A percentile compares a stretch with the other conserved stretches of the same genome.
These are phyloP conservation scores for Siphamia tubifer DNA, from an alignment of 2,113 vertebrate species.

Conservation along the genomic window DNA sequence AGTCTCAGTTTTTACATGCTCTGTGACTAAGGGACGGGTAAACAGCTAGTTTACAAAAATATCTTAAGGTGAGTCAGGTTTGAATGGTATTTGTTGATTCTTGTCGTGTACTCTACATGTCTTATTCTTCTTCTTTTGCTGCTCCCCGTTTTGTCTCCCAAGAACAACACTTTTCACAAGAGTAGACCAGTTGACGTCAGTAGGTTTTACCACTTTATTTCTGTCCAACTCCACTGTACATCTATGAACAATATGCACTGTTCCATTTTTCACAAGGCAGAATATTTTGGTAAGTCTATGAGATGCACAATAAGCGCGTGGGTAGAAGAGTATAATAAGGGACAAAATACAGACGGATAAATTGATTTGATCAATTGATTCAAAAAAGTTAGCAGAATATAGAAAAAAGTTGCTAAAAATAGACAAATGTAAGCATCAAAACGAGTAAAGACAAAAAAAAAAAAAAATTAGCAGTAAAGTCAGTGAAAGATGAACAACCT, in stretches of 20 bases:
- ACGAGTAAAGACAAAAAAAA: no score
- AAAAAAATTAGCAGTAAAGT: no score
- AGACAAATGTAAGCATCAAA: no score
- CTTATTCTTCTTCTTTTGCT: conserved; percentile 15
- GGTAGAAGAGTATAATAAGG: no score
- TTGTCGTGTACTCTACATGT: conserved; percentile 19
- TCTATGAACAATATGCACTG: not conserved
- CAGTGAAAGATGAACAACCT: no score
- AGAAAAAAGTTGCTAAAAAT: no score
- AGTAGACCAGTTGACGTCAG: conserved; percentile 38
- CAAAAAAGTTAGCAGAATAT: no score
- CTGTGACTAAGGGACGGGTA: not conserved
- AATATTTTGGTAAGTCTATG: not conserved
- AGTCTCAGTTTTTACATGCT: conserved; percentile 2
- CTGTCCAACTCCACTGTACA: not conserved
- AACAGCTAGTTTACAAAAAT: conserved; percentile 22
- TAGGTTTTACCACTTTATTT: conserved; percentile 47
- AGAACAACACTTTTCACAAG: conserved; percentile 36
- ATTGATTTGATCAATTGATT: no score
- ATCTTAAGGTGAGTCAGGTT: conserved; percentile 50
- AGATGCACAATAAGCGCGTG: not conserved
- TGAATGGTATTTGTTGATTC: conserved; percentile 21
- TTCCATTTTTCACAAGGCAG: not conserved
- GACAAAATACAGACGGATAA: no score
- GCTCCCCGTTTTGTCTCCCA: not conserved